Conservation (phyloP, 2,113 vertebrate species). For the Chaenocephalus aceratus region DNA sequence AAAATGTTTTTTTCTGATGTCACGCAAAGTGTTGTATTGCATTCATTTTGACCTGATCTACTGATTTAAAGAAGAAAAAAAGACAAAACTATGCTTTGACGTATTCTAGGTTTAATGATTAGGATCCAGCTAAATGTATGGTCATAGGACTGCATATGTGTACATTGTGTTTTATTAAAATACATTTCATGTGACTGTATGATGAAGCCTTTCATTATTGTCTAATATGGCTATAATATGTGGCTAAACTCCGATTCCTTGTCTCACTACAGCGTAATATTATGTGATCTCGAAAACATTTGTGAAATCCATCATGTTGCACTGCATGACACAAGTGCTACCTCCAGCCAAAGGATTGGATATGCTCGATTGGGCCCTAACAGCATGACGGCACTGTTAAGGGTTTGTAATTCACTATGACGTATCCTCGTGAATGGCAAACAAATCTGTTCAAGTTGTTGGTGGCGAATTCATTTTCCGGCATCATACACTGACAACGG, state of each 20-base stretch:
- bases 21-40: conserved; percentile 73
- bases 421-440: conserved; percentile 46
- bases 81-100: conserved; percentile 74
- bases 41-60: conserved; percentile 81
- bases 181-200: conserved; percentile 83
- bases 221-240: conserved; percentile 59
- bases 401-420: conserved; percentile 66
- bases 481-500: conserved; percentile 25
- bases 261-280: conserved; percentile 44
- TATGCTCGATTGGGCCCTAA: conserved; percentile 57
- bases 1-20: conserved; percentile 75
- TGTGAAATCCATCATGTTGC: conserved; percentile 62
- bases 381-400: conserved; percentile 63
- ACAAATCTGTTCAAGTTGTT: conserved; percentile 34
- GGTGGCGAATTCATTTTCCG: conserved; percentile 35
- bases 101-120: conserved; percentile 83
- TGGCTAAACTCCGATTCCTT: conserved; percentile 60
- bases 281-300: conserved; percentile 64
- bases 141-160: conserved; percentile 87
- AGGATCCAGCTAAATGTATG: conserved; percentile 83
- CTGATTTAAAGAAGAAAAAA: conserved; percentile 76
- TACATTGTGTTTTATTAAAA: conserved; percentile 89
- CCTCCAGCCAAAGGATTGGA: conserved; percentile 71
- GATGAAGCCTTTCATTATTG: conserved; percentile 72
- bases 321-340: conserved; percentile 50